A percentile compares a stretch with the other conserved stretches of the same genome.
These are phyloP conservation scores for Melanargia galathea DNA, from an alignment of 2,888 invertebrate genomes.

Conservation along the genomic window DNA sequence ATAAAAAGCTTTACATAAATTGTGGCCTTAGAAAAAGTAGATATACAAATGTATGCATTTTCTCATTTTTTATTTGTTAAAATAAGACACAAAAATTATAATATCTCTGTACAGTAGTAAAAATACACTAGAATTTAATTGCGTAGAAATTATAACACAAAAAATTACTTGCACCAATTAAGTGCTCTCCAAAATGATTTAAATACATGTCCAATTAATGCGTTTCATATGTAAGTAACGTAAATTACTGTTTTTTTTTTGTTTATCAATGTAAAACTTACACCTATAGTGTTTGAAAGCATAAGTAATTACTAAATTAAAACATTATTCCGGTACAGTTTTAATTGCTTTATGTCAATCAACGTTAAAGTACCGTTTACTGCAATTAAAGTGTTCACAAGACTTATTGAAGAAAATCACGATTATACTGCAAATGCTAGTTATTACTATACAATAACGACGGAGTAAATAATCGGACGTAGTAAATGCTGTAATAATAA, in stretches of 20 bases:
- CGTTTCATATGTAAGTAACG: slow-evolving; percentile 7
- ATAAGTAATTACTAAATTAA: slow-evolving; percentile 14
- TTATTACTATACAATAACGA: slow-evolving; percentile 16
- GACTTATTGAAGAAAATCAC: slow-evolving; percentile 23
- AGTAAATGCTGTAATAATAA: slow-evolving; percentile 2
- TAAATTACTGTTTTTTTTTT: slow-evolving; percentile 12
- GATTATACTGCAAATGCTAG: neutral
- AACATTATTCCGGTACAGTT: slow-evolving; percentile 14
- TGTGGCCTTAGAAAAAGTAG: no score
- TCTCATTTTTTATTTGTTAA: no score
- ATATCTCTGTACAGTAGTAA: neutral
- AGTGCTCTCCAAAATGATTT: slow-evolving; percentile 3
- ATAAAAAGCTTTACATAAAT: no score
- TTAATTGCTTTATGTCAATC: slow-evolving; percentile 21
- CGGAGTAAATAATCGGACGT: neutral
- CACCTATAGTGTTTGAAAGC: slow-evolving; percentile 13
- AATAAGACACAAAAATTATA: neutral
- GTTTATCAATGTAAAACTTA: slow-evolving; percentile 11
- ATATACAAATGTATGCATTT: no score
- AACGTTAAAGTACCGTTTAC: slow-evolving; percentile 21
- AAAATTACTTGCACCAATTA: neutral
- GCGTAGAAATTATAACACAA: neutral
- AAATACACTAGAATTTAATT: slow-evolving; percentile 2
- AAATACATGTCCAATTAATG: slow-evolving; percentile 6
- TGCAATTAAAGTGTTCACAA: slow-evolving; percentile 15